These are phyloP conservation scores for Dipodomys merriami DNA, from an alignment of 2,113 vertebrate genomes.

Conservation along the genomic window DNA sequence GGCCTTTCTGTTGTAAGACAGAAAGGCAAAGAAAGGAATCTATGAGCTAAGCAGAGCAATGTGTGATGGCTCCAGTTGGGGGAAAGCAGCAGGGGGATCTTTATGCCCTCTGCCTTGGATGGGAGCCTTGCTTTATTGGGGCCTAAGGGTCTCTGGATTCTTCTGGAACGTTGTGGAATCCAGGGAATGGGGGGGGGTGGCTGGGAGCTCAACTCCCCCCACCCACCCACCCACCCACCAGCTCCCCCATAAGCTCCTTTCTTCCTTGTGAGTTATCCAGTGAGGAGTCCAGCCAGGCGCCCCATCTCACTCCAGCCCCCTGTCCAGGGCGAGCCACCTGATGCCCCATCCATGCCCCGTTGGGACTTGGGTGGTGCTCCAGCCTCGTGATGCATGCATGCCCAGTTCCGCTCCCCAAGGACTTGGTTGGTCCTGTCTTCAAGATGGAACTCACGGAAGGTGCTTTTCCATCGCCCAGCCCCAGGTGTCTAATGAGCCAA, in stretches of 20 bases:
- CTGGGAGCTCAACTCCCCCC: no score
- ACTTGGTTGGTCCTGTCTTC: not conserved
- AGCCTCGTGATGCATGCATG: not conserved
- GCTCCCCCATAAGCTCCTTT: not conserved
- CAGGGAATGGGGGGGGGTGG: no score
- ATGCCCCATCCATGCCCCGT: fast-evolving
- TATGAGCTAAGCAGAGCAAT: not conserved
- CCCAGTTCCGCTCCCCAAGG: not conserved
- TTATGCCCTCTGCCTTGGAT: not conserved
- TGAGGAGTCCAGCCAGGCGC: not conserved
- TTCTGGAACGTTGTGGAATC: not conserved
- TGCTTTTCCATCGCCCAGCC: not conserved
- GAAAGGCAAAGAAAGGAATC: not conserved
- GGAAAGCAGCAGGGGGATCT: not conserved
- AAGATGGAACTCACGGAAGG: not conserved
- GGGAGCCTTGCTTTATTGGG: not conserved
- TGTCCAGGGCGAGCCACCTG: not conserved
- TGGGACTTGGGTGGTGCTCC: not conserved
- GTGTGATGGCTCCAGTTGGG: not conserved
- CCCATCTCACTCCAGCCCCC: not conserved
- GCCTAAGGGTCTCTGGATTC: not conserved
- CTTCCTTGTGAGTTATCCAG: slow-evolving; percentile 31
- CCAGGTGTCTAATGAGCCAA: slow-evolving; percentile 37
- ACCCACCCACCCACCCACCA: no score
- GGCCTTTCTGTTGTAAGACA: not conserved